Percentiles rank a stretch among this genome's conserved stretches.
Evolutionary conservation across 2,113 vertebrate species (phyloP).

Genomic region (Forbesichthys agassizii): DNA sequence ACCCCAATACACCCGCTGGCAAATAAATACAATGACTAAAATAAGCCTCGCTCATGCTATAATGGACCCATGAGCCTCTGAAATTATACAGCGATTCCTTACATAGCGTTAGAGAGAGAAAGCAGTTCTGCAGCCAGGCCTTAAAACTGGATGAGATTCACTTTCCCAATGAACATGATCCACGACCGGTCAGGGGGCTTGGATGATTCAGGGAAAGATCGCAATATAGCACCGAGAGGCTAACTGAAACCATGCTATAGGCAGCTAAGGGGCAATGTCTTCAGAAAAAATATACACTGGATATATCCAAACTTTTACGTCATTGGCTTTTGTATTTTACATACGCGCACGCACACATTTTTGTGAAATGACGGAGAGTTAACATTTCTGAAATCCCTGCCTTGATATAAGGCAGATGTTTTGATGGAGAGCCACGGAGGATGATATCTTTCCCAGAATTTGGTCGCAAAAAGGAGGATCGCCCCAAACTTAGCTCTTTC

Average conservation of each 20-base stretch:
- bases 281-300: constrained; percentile 24
- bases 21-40: not conserved
- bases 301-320: too few species aligned
- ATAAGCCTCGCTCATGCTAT: not conserved
- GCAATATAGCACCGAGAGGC: constrained; percentile 31
- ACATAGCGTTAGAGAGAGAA: constrained; percentile 8
- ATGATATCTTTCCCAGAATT: constrained; percentile 65
- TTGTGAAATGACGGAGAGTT: constrained; percentile 69
- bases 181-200: constrained; percentile 16
- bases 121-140: constrained; percentile 26
- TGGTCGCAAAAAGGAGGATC: constrained; percentile 42
- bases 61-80: constrained; percentile 27
- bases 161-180: constrained; percentile 47
- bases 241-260: constrained; percentile 30
- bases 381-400: constrained; percentile 67
- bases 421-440: constrained; percentile 62
- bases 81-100: constrained; percentile 9
- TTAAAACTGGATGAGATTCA: constrained; percentile 43
- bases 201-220: constrained; percentile 16
- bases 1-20: constrained; percentile 21
- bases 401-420: constrained; percentile 81
- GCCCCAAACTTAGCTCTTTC: not conserved
- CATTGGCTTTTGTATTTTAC: too few species aligned
- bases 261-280: constrained; percentile 16
- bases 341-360: constrained; percentile 29